Base-by-base conservation (phyloP, 2,888 invertebrate species). In the Hartigia nigra region DNA sequence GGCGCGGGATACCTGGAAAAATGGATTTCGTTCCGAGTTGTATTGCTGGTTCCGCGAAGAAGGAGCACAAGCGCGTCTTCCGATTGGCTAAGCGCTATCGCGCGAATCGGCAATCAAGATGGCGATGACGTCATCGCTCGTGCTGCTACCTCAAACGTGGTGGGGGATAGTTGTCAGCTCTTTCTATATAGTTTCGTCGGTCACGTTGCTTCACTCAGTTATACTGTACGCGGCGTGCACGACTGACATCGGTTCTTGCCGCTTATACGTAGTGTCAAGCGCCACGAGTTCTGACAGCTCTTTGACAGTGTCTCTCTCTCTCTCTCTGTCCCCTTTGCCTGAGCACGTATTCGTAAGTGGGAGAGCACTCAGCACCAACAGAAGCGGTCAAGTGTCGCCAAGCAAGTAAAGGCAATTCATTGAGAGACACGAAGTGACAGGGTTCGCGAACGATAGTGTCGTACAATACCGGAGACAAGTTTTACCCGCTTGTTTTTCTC, bases 181-280 rank as follows among this genome's bases (percentile, higher is more conserved):
- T 84, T 85, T 83, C 85, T 90, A 90, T 90, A 90, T 91, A 90
- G 90, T 86, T 85, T 85, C 85, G 81, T 81, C 75, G 86, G 87
- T 89, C 89, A 90, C 88, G 87, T 90, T 90, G 88, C 81, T 83
- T 84, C 85, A 85, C 83, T 90, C 90, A 90, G 90, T 90, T 80
- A 84, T 72, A 72, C 72, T 23, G 72, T 72, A 72, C 32, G 72
- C 23, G 34, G 32, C 72, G 23, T 23, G 31, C 23, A 23, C 55
- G 55, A 55, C 55, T 23, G 55, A 55, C 55, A 23, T 55, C 23
- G 55, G 23, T 55, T 55, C 55, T 55, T 55, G 55, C 23, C 55
- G 55, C 55, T 55, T 9, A 23, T 55, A 55, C 55, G 9, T 14
- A 55, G 55, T 55, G 55, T 55, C 55, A 55, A 55, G 14, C 23